Conservation (phyloP, 2,113 vertebrate genomes). For the Mystacornis crossleyi region DNA sequence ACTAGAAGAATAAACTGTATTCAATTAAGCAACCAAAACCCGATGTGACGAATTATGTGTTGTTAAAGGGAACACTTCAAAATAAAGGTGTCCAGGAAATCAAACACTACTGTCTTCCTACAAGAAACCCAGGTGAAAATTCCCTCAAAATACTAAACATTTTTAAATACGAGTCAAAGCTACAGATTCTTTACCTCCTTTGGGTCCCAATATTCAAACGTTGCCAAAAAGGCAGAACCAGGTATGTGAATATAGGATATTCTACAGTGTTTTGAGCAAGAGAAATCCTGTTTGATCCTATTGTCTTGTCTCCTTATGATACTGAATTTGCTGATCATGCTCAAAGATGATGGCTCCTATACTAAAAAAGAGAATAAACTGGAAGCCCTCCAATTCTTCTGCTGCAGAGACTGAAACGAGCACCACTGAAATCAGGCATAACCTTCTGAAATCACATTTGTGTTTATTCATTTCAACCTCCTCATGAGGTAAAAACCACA, state of each 20-base stretch:
- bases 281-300: not conserved
- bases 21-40: not conserved
- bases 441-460: not conserved
- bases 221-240: not conserved
- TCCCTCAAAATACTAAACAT: not conserved
- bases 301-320: not conserved
- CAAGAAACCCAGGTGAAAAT: not conserved
- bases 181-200: not conserved
- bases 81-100: not conserved
- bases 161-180: not conserved
- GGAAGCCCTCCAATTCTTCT: not conserved
- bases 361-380: not conserved
- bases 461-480: not conserved
- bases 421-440: not conserved
- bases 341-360: not conserved
- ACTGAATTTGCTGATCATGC: not conserved
- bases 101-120: not conserved
- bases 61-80: not conserved
- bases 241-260: rapidly evolving
- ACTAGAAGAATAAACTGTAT: not conserved
- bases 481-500: not conserved
- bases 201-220: not conserved
- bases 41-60: not conserved
- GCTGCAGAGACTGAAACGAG: not conserved
- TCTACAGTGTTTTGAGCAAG: not conserved